Percentiles rank a stretch among this genome's conserved stretches.
Conservation (phyloP, 1,140 invertebrate genomes). For the Drosophila insularis region DNA sequence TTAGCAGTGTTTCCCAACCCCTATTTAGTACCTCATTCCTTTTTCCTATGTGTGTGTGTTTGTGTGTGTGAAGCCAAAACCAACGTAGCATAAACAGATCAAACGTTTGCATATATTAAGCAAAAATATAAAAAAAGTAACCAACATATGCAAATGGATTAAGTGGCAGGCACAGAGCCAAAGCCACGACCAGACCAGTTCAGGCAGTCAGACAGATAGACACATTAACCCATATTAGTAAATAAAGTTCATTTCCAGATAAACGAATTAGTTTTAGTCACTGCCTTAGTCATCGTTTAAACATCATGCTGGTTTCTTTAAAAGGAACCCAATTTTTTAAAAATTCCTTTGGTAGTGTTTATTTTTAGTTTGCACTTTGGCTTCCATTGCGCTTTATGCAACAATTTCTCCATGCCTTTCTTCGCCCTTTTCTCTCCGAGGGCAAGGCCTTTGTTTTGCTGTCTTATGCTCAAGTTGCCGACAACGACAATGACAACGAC, state of each 20-base stretch:
- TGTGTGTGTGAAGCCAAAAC: slow-evolving; percentile 30
- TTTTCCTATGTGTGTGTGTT: not conserved
- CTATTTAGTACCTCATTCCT: not conserved
- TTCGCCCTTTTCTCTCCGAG: slow-evolving; percentile 29
- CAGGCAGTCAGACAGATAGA: slow-evolving; percentile 27
- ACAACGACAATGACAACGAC: slow-evolving; percentile 13
- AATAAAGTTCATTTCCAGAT: slow-evolving; percentile 2
- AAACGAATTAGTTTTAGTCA: slow-evolving; percentile 4
- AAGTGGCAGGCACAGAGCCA: slow-evolving; percentile 12
- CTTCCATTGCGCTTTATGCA: slow-evolving; percentile 42
- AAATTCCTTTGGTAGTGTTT: slow-evolving; percentile 40
- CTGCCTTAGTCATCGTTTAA: not conserved
- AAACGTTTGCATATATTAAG: slow-evolving; percentile 67
- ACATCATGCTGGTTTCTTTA: not conserved
- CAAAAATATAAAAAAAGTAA: not conserved
- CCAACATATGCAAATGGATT: slow-evolving; percentile 33
- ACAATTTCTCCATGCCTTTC: slow-evolving; percentile 32
- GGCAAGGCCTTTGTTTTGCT: slow-evolving; percentile 49
- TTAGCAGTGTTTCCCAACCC: not conserved
- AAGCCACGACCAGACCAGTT: slow-evolving; percentile 40
- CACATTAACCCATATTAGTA: slow-evolving; percentile 42
- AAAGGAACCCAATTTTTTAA: not conserved
- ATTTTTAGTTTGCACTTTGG: slow-evolving; percentile 43
- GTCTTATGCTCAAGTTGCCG: slow-evolving; percentile 41
- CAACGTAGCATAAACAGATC: slow-evolving; percentile 70